These are phyloP conservation scores for Adrianichthys oophorus DNA, from an alignment of 2,797 vertebrate genomes.

Conservation along the genomic window DNA sequence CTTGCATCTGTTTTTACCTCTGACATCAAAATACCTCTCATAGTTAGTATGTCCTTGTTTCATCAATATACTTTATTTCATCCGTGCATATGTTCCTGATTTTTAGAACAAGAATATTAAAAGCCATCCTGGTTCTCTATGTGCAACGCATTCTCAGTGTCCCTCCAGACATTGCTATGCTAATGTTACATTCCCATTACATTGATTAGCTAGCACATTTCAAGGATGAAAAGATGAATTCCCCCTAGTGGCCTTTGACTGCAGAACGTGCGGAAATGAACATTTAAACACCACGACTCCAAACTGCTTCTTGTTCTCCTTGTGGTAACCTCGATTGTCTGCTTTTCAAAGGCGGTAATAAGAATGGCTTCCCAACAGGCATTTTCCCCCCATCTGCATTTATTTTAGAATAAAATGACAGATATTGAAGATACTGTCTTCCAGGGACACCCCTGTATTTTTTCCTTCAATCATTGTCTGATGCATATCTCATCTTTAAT, in stretches of 20 bases:
- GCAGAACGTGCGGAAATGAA: slow-evolving; percentile 13
- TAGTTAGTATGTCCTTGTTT: slow-evolving; percentile 32
- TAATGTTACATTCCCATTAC: slow-evolving; percentile 56
- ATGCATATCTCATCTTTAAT: slow-evolving; percentile 3
- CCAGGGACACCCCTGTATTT: background rate
- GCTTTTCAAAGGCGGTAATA: slow-evolving; percentile 62
- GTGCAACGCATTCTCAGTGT: slow-evolving; percentile 40
- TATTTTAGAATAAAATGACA: slow-evolving; percentile 33
- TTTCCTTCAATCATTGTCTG: background rate
- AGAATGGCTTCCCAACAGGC: slow-evolving; percentile 41
- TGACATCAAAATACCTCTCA: slow-evolving; percentile 9
- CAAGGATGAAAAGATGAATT: slow-evolving; percentile 69
- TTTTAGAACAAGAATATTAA: slow-evolving; percentile 66
- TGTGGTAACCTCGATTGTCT: slow-evolving; percentile 58
- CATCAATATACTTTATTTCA: slow-evolving; percentile 45
- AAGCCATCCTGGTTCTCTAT: slow-evolving; percentile 51
- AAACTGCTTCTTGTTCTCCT: slow-evolving; percentile 26
- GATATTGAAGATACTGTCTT: slow-evolving; percentile 6
- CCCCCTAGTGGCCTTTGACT: slow-evolving; percentile 49
- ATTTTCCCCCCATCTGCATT: slow-evolving; percentile 23
- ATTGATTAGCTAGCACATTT: slow-evolving; percentile 75
- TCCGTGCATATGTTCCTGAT: slow-evolving; percentile 40
- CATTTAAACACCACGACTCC: slow-evolving; percentile 19
- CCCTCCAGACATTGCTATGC: slow-evolving; percentile 71
- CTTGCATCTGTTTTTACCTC: slow-evolving; percentile 22